phyloP scores from a whole-genome alignment of 2,113 vertebrate genomes.

The Anolis sagrei region DNA sequence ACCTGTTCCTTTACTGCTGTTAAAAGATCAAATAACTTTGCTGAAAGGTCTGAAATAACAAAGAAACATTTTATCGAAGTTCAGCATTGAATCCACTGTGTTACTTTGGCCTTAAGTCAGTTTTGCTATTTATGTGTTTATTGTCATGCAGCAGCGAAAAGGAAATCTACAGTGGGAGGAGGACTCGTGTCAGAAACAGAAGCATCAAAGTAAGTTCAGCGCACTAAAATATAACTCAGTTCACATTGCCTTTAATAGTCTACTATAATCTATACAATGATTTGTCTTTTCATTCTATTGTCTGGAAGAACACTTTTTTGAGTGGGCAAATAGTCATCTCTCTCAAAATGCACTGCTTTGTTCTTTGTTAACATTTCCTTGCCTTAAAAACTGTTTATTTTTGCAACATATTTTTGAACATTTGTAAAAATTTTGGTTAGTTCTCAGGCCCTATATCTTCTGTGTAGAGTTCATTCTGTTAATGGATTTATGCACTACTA shows the following conservation, averaged over 20 bases:
- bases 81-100: not conserved
- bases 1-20: not conserved
- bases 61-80: not conserved
- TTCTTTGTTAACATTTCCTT: no score
- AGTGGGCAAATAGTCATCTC: not conserved
- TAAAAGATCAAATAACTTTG: not conserved
- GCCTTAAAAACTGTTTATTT: not conserved
- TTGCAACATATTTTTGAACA: not conserved
- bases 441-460: not conserved
- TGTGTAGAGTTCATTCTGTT: not conserved
- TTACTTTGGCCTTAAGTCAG: not conserved
- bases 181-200: not conserved
- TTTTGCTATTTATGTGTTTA: not conserved
- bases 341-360: not conserved
- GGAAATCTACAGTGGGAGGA: not conserved
- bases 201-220: not conserved
- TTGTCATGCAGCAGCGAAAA: not conserved
- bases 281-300: not conserved
- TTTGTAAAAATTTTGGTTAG: not conserved
- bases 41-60: not conserved
- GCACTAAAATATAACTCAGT: not conserved
- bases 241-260: not conserved
- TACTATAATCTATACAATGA: no score
- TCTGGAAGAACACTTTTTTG: not conserved
- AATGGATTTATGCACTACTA: not conserved